Evolutionary conservation across 2,888 invertebrate species (phyloP), one percentile per base, ranked within the genome.

Genomic region (Abrostola tripartita): DNA sequence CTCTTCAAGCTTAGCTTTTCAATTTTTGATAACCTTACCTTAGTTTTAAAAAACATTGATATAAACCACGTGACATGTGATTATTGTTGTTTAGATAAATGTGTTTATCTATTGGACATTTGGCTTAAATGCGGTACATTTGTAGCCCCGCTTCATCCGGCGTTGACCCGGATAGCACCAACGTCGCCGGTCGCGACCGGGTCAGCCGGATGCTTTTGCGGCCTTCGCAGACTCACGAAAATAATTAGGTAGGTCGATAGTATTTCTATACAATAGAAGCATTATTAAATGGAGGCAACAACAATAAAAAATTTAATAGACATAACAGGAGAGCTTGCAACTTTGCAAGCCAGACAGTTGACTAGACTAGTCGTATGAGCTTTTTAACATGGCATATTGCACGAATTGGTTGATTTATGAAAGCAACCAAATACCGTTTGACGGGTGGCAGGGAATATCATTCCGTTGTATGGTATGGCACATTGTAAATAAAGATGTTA

Each of bases 121-220:
- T 68, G 62, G 72, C 61, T 70, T 78, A 71, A 79, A 66, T 79
- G 74, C 74, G 67, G 73, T 68, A 68, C 63, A 55, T 61, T 68
- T 42, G 62, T 71, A 65, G 55, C 57, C 53, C 61, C 68, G 76
- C 75, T 66, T 79, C 74, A 74, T 80, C 78, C 76, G 73, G 82
- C 76, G 87, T 87, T 93, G 94, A 93, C 94, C 94, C 91, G 93
- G 93, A 94, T 93, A 89, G 93, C 94, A 80, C 94, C 88, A 91
- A 91, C 91, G 86, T 93, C 93, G 87, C 92, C 85, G 89, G 85
- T 85, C 90, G 88, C 89, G 93, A 92, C 94, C 93, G 90, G 93
- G 94, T 93, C 92, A 92, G 82, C 86, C 81, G 85, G 87, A 86
- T 88, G 83, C 87, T 83, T 84, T 76, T 66, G 71, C 85, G 89